Conservation (phyloP, 2,888 invertebrate species). For the Drosophila multiciliata region DNA sequence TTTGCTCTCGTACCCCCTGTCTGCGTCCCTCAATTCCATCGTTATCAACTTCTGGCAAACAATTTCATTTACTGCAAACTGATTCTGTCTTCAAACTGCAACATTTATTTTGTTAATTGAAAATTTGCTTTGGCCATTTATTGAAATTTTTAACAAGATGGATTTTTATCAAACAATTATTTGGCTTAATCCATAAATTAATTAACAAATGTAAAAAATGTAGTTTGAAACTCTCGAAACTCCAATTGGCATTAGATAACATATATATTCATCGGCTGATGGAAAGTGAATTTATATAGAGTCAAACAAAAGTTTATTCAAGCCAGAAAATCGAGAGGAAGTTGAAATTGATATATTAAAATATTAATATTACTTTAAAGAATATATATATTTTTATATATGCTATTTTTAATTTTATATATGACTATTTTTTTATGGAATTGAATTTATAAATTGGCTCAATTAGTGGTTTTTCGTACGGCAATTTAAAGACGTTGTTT, state of each 20-base stretch:
- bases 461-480: background rate
- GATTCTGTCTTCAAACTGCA: background rate
- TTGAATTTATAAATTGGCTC: background rate
- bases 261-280: background rate
- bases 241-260: background rate
- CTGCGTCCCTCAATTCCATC: background rate
- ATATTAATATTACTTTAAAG: background rate
- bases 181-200: background rate
- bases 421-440: background rate
- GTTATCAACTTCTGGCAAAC: constrained; percentile 11
- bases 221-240: background rate
- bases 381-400: too few relatives aligned
- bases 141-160: background rate
- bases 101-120: constrained; percentile 49
- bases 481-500: constrained; percentile 36
- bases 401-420: too few relatives aligned
- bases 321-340: background rate
- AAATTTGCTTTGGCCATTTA: constrained; percentile 30
- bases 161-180: background rate
- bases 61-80: constrained; percentile 21
- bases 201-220: background rate
- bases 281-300: background rate
- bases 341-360: background rate
- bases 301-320: too few relatives aligned
- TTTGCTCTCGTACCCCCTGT: background rate